Percentiles rank a stretch among this genome's conserved stretches.
Conservation (phyloP, 2,797 vertebrate genomes). For the Peromyscus aztecus region DNA sequence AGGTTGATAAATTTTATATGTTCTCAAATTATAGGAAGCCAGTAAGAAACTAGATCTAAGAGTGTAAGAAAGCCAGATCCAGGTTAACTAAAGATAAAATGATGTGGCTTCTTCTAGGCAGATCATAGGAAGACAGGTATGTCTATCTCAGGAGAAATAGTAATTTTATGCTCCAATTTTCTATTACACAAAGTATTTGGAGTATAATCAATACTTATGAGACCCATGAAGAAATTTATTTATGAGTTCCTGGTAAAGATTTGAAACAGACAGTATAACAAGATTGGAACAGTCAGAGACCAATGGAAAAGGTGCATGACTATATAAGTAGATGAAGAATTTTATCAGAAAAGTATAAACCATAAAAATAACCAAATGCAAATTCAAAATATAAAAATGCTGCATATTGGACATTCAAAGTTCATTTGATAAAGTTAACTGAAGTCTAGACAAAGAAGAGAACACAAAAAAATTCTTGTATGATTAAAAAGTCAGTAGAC, state of each 20-base stretch:
- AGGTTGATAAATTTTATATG: not conserved
- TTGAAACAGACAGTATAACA: not conserved
- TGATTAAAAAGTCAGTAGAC: not conserved
- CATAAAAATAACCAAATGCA: not conserved
- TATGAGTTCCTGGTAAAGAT: not conserved
- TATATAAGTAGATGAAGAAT: not conserved
- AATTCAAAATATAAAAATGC: not conserved
- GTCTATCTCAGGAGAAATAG: not conserved
- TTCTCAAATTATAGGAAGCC: not conserved
- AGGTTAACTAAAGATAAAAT: not conserved
- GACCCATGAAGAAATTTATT: not conserved
- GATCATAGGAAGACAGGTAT: not conserved
- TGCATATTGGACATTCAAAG: not conserved
- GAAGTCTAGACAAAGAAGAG: not conserved
- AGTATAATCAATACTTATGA: not conserved
- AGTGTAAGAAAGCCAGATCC: not conserved
- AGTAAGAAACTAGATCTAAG: not conserved
- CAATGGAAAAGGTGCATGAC: not conserved
- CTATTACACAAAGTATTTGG: not conserved
- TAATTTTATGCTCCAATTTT: not conserved
- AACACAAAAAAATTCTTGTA: not conserved
- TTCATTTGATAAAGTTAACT: not conserved
- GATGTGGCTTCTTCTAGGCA: not conserved
- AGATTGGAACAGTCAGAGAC: not conserved
- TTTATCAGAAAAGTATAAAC: not conserved